Evolutionary conservation across 1,140 invertebrate species (phyloP), one percentile per base, ranked within the genome.

Genomic region (Drepana arcuata): DNA sequence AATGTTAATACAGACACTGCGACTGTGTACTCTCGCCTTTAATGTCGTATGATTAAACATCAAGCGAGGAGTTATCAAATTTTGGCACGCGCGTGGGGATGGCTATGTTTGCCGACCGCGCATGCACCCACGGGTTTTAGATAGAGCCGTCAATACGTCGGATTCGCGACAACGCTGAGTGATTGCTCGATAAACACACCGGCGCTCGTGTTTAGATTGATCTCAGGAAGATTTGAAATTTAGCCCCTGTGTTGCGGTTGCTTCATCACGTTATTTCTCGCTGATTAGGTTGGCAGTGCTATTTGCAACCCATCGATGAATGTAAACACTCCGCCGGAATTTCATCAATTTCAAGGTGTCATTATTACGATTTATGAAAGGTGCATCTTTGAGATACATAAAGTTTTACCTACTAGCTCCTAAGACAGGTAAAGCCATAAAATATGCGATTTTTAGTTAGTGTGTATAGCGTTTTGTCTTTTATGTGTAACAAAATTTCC

Each of bases 31-130:
- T 54, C 60, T 58, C 49, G 64, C 64, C 70, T 69, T 70, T 69
- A 74, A 71, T 71, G 59, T 71, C 59, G 58, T 61, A 71, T 74
- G 66, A 75, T 72, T 68, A 70, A 68, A 72, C 66, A 72, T 72
- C 57, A 68, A 72, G 48, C 34, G 51, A 60, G 50, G 64, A 66
- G 56, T 72, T 75, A 72, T 70, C 68, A 70, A 72, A 68, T 68
- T 72, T 72, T 72, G 66, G 66, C 71, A 75, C 67, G 60, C 71
- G 71, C 51, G 48, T 14, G 35, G 47, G 54, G 46, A 43, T 45
- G 21, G 47, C 39, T 48, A 58, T 74, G 63, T 74, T 74, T 74
- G 67, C 57, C 34, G 41, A 63, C 52, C 52, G 54, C 44, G 58
- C 42, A 55, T 63, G 55, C 55, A 55, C 45, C 46, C 34, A 16